Percentiles rank a stretch among this genome's conserved stretches.
These are phyloP conservation scores for Spea bombifrons DNA, from an alignment of 2,113 vertebrate species.

Conservation along the genomic window DNA sequence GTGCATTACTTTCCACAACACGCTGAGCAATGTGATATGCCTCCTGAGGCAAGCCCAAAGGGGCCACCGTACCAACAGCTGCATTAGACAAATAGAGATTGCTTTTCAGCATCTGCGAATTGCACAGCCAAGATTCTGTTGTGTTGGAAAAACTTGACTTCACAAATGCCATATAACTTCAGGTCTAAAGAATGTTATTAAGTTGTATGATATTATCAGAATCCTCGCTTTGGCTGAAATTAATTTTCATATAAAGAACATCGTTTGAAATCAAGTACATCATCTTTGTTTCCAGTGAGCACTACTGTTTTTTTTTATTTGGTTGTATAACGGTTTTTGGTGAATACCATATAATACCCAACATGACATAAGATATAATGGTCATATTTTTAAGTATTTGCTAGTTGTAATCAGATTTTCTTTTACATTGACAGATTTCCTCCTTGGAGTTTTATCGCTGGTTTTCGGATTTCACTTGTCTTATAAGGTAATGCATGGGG, in stretches of 20 bases:
- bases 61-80: neutral
- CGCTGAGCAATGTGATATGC: neutral
- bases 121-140: neutral
- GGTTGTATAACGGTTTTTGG: too few species aligned
- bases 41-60: neutral
- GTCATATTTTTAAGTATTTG: too few species aligned
- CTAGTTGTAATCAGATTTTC: neutral
- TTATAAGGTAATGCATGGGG: neutral
- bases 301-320: too few species aligned
- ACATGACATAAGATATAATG: too few species aligned
- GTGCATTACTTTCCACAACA: neutral
- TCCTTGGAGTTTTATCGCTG: neutral
- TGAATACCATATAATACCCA: too few species aligned
- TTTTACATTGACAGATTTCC: neutral
- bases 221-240: too few species aligned
- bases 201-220: neutral
- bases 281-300: too few species aligned
- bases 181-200: neutral
- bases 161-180: neutral
- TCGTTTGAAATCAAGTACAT: too few species aligned
- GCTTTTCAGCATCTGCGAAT: neutral
- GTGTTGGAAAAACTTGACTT: neutral
- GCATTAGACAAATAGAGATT: neutral
- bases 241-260: too few species aligned
- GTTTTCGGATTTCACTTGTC: neutral